Percentiles rank a stretch among this genome's conserved stretches.
phyloP scores from a whole-genome alignment of 2,888 invertebrate genomes.

The Orthosia gothica region DNA sequence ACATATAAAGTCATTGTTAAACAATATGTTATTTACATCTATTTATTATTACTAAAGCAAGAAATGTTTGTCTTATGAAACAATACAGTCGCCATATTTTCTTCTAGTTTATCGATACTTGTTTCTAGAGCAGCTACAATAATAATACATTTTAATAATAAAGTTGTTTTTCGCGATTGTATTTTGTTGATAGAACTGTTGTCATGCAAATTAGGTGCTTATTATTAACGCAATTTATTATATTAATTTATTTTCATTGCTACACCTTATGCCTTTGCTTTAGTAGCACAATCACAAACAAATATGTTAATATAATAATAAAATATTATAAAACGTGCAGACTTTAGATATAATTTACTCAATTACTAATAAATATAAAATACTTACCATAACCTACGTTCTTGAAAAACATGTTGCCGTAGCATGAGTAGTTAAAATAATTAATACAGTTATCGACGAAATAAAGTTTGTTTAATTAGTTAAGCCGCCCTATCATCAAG shows the following conservation, averaged over 20 bases:
- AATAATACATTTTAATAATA: too few species aligned
- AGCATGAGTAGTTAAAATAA: neutral
- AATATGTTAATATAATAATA: neutral
- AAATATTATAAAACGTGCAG: too few species aligned
- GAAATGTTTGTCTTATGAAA: neutral
- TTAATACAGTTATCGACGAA: neutral
- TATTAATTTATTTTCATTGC: constrained; percentile 5
- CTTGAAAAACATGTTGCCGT: neutral
- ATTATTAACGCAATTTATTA: constrained; percentile 2
- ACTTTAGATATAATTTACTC: too few species aligned
- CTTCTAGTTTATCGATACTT: constrained; percentile 6
- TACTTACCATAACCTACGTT: neutral
- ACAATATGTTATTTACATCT: constrained; percentile 26
- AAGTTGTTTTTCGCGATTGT: constrained; percentile 1
- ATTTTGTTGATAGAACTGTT: constrained; percentile 14
- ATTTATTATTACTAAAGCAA: constrained; percentile 4
- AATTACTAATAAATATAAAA: neutral
- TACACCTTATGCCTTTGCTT: neutral
- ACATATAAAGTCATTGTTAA: constrained; percentile 18
- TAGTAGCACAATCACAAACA: neutral
- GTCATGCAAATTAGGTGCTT: constrained; percentile 5
- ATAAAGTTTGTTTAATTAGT: neutral
- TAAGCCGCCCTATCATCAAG: neutral
- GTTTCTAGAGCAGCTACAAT: neutral
- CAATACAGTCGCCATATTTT: constrained; percentile 6